Evolutionary conservation across 2,888 invertebrate genomes (phyloP).

Genomic region (Ornithoptera priamus): DNA sequence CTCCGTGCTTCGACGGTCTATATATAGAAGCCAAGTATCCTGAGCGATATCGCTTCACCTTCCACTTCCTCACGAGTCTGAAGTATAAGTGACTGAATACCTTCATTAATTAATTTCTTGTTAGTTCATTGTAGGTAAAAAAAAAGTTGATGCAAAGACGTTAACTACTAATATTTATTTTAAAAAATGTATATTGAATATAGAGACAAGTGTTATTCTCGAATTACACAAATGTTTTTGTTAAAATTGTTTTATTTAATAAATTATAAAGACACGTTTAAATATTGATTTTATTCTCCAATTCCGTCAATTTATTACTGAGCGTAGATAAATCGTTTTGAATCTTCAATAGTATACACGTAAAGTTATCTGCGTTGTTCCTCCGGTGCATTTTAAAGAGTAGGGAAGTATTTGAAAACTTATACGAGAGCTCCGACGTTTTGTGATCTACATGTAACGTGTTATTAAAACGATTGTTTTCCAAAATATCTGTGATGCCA

Average conservation of each 20-base stretch:
- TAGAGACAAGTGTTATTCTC: neutral
- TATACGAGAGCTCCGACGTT: slow-evolving; percentile 55
- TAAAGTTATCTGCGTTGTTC: slow-evolving; percentile 63
- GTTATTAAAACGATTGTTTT: slow-evolving; percentile 34
- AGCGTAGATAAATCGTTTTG: slow-evolving; percentile 62
- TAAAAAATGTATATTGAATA: slow-evolving; percentile 7
- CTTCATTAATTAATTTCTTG: too few species aligned
- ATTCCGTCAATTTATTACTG: slow-evolving; percentile 57
- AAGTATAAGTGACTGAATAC: too few species aligned
- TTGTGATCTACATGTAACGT: slow-evolving; percentile 43
- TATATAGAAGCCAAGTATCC: too few species aligned
- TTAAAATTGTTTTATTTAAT: slow-evolving; percentile 17
- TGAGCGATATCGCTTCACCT: too few species aligned
- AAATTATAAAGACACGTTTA: slow-evolving; percentile 15
- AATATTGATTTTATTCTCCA: slow-evolving; percentile 56
- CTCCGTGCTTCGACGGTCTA: too few species aligned
- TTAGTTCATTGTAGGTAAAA: too few species aligned
- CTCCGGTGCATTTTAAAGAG: slow-evolving; percentile 55
- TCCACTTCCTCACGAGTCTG: too few species aligned
- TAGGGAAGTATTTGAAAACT: slow-evolving; percentile 55
- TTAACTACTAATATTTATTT: slow-evolving; percentile 12
- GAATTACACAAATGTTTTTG: slow-evolving; percentile 12
- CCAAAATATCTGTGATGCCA: slow-evolving; percentile 24
- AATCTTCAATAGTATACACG: slow-evolving; percentile 62
- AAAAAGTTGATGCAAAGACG: too few species aligned